These are phyloP conservation scores for Dasysyrphus albostriatus DNA, from an alignment of 2,888 invertebrate genomes.

Conservation along the genomic window DNA sequence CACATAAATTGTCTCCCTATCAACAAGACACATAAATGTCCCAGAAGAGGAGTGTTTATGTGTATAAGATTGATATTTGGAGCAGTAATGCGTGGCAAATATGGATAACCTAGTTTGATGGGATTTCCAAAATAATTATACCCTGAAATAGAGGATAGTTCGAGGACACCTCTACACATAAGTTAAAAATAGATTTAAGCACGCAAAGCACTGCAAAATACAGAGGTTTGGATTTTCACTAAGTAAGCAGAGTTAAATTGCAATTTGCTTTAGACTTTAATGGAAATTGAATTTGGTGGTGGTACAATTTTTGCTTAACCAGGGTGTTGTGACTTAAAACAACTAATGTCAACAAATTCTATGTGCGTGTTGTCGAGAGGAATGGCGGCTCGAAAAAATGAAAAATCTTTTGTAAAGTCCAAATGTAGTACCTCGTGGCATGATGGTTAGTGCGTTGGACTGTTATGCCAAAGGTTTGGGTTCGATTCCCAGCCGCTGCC, in stretches of 20 bases:
- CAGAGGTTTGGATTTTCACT: background rate
- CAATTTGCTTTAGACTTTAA: background rate
- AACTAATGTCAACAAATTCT: too few relatives aligned
- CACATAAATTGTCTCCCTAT: constrained; percentile 39
- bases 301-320: too few relatives aligned
- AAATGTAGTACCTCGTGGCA: too few relatives aligned
- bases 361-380: too few relatives aligned
- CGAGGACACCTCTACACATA: background rate
- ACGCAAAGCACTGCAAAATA: background rate
- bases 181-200: constrained; percentile 1
- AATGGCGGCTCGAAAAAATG: too few relatives aligned
- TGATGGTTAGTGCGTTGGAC: too few relatives aligned
- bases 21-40: constrained; percentile 12
- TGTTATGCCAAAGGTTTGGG: too few relatives aligned
- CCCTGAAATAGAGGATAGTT: background rate
- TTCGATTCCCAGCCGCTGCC: too few relatives aligned
- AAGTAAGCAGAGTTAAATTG: background rate
- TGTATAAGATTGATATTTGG: constrained; percentile 30
- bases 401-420: too few relatives aligned
- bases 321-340: too few relatives aligned
- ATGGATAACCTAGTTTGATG: constrained; percentile 14
- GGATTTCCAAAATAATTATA: constrained; percentile 27
- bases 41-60: constrained; percentile 41
- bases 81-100: constrained; percentile 6
- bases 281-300: too few relatives aligned